Conservation (phyloP, 2,888 invertebrate species). For the Meiosimyza platycephala region DNA sequence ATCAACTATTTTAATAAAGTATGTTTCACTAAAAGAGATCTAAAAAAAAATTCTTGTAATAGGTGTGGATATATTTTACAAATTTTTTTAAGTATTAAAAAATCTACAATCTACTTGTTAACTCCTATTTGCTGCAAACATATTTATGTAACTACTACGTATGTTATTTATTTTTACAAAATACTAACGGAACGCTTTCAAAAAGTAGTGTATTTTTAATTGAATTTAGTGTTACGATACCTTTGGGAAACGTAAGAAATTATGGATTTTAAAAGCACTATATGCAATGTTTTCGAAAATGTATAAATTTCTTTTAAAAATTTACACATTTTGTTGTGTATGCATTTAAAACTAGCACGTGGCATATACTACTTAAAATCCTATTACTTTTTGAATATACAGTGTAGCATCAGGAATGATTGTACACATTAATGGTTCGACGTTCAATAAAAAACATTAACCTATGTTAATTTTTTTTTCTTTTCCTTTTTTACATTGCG, state of each 20-base stretch:
- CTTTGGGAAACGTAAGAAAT: background rate
- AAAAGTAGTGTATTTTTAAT: conserved; percentile 12
- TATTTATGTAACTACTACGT: background rate
- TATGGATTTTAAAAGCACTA: background rate
- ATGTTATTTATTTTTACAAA: background rate
- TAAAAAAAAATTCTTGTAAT: too few relatives aligned
- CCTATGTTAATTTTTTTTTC: conserved; percentile 36
- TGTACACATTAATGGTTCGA: conserved; percentile 68
- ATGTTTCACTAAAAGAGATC: too few relatives aligned
- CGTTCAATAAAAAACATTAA: conserved; percentile 60
- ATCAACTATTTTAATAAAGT: too few relatives aligned
- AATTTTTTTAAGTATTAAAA: too few relatives aligned
- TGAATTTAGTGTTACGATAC: conserved; percentile 19
- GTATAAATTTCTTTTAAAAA: background rate
- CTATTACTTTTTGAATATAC: too few relatives aligned
- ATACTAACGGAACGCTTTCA: conserved; percentile 23
- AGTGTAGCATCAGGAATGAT: conserved; percentile 49
- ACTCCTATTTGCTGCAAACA: too few relatives aligned
- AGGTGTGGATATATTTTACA: too few relatives aligned
- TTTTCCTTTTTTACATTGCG: conserved; percentile 21
- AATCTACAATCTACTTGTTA: background rate
- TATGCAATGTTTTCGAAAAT: conserved; percentile 1
- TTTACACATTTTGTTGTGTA: background rate
- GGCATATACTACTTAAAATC: background rate
- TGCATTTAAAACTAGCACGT: background rate